These are phyloP conservation scores for Pseudochaenichthys georgianus DNA, from an alignment of 2,797 vertebrate genomes.

Conservation along the genomic window DNA sequence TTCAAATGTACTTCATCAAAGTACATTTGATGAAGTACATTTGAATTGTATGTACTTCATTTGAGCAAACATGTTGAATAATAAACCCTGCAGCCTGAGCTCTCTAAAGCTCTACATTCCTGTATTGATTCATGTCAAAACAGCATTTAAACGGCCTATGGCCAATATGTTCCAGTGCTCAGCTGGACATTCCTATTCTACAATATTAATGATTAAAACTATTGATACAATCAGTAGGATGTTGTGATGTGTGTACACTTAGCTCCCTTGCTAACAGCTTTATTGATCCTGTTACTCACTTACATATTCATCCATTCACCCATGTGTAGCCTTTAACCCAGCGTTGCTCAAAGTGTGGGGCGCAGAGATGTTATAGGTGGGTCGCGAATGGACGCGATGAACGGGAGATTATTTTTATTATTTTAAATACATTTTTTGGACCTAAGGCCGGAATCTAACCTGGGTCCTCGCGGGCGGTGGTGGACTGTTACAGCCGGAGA, in stretches of 20 bases:
- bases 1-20: neutral
- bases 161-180: neutral
- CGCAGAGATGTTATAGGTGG: no score
- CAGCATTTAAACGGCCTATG: neutral
- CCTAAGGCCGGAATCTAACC: no score
- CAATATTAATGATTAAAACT: neutral
- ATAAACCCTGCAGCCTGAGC: neutral
- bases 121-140: conserved; percentile 1
- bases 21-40: neutral
- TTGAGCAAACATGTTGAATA: conserved; percentile 4
- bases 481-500: no score
- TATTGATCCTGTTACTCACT: neutral
- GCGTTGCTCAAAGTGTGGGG: no score
- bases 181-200: neutral
- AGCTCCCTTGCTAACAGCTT: neutral
- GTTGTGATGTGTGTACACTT: neutral
- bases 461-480: no score
- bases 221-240: neutral
- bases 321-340: neutral
- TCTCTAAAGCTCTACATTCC: neutral
- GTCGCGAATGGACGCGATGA: no score
- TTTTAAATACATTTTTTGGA: no score
- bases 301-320: neutral
- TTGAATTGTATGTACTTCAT: neutral
- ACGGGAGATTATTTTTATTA: no score